Conservation (phyloP, 1,140 invertebrate species). For the Leucophenga varia region DNA sequence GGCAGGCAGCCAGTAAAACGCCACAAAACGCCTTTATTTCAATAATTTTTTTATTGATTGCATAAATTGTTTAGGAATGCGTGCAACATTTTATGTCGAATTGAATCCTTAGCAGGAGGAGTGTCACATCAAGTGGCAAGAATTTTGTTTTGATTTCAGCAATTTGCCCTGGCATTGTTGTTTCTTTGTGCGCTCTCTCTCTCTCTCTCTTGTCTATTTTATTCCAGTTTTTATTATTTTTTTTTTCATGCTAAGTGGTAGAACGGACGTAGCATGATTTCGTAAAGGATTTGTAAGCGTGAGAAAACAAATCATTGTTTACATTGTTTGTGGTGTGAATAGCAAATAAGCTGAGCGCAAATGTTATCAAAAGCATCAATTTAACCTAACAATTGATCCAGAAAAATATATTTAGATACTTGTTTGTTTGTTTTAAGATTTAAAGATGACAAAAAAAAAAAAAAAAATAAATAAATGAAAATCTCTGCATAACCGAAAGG, state of each 20-base stretch:
- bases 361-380: too few relatives aligned
- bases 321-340: slow-evolving; percentile 52
- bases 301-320: slow-evolving; percentile 29
- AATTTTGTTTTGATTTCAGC: slow-evolving; percentile 53
- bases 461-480: too few relatives aligned
- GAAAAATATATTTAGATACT: too few relatives aligned
- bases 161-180: slow-evolving; percentile 40
- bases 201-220: too few relatives aligned
- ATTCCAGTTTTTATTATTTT: too few relatives aligned
- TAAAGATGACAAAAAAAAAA: too few relatives aligned
- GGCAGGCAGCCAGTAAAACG: slow-evolving; percentile 20
- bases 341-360: slow-evolving; percentile 37
- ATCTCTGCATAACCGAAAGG: too few relatives aligned
- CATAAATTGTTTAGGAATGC: slow-evolving; percentile 52
- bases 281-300: slow-evolving; percentile 23
- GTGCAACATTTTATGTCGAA: slow-evolving; percentile 10
- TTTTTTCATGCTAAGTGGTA: not conserved
- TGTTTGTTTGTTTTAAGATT: too few relatives aligned
- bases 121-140: slow-evolving; percentile 11
- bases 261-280: slow-evolving; percentile 5
- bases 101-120: too few relatives aligned
- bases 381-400: too few relatives aligned
- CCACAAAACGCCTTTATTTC: slow-evolving; percentile 9
- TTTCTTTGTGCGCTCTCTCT: slow-evolving; percentile 14
- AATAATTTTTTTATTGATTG: slow-evolving; percentile 35